Evolutionary conservation across 1,140 invertebrate species (phyloP).

Genomic region (Sarcophaga peregrina): DNA sequence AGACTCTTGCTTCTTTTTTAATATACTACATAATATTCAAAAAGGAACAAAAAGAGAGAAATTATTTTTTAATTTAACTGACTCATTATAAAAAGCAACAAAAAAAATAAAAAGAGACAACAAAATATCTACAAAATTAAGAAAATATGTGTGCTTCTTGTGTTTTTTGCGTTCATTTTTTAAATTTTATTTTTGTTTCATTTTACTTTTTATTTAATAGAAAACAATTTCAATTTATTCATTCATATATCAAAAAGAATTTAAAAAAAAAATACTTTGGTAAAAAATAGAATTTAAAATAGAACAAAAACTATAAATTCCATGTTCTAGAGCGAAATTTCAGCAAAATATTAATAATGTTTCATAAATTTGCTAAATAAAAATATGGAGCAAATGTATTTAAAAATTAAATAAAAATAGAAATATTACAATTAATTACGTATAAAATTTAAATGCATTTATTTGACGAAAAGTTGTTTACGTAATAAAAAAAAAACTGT

Average conservation of each 20-base stretch:
- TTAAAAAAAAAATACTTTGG: conserved; percentile 45
- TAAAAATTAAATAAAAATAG: neutral
- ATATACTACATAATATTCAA: neutral
- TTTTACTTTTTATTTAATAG: conserved; percentile 33
- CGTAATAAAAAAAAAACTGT: conserved; percentile 21
- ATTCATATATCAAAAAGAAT: conserved; percentile 56
- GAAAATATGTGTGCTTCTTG: neutral
- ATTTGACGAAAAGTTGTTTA: neutral
- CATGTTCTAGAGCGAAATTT: neutral
- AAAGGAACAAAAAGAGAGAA: neutral
- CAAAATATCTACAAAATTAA: neutral
- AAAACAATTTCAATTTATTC: conserved; percentile 51
- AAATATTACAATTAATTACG: conserved; percentile 5
- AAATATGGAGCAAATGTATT: neutral
- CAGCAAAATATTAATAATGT: neutral
- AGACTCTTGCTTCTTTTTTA: neutral
- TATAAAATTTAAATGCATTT: conserved; percentile 6
- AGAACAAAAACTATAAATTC: neutral
- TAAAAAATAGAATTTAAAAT: conserved; percentile 20
- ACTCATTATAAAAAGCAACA: conserved; percentile 18
- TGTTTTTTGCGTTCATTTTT: neutral
- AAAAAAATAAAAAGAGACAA: neutral
- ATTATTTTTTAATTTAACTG: conserved; percentile 6
- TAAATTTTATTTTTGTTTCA: conserved; percentile 1
- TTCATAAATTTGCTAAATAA: too few species aligned